Evolutionary conservation across 1,140 invertebrate genomes (phyloP).

Genomic region (Camponotus pennsylvanicus): DNA sequence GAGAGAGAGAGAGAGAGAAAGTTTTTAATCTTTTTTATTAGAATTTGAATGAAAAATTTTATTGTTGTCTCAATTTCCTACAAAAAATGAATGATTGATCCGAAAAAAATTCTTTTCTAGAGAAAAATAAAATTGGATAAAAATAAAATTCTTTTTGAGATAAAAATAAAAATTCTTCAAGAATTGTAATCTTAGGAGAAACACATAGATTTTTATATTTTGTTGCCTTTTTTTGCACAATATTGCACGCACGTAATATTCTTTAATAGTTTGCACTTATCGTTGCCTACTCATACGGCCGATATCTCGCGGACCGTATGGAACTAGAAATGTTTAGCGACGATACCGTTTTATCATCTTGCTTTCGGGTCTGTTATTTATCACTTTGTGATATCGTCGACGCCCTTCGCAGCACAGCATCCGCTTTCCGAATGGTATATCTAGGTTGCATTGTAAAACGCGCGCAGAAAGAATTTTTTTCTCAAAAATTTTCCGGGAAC

Average conservation of each 20-base stretch:
- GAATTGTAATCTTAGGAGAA: not conserved
- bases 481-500: not conserved
- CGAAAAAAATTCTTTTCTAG: too few species aligned
- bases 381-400: slow-evolving; percentile 21
- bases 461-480: not conserved
- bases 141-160: not conserved
- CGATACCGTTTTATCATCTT: slow-evolving; percentile 57
- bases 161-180: not conserved
- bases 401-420: slow-evolving; percentile 22
- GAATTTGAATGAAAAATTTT: not conserved
- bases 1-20: not conserved
- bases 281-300: not conserved
- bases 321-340: slow-evolving; percentile 40
- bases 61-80: not conserved
- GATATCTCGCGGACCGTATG: slow-evolving; percentile 29
- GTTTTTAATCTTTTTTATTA: not conserved
- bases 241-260: not conserved
- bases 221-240: not conserved
- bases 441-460: not conserved
- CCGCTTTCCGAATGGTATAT: slow-evolving; percentile 15
- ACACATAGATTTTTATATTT: not conserved
- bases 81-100: not conserved
- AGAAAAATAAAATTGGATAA: too few species aligned
- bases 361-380: slow-evolving; percentile 49
- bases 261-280: not conserved